Evolutionary conservation across 2,888 invertebrate genomes (phyloP).

Genomic region (Artemia sp.): DNA sequence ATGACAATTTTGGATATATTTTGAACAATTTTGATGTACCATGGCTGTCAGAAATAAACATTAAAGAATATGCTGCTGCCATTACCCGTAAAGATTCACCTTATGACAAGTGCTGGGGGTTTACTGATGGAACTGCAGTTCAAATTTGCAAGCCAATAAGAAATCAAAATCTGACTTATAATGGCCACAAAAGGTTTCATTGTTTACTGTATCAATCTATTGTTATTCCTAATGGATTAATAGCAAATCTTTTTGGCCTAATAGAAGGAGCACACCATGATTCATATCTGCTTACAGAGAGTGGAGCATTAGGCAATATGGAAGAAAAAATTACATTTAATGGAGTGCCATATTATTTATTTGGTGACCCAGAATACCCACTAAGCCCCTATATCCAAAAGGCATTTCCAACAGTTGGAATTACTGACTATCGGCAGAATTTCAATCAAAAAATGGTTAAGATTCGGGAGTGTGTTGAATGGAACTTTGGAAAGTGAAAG

Average conservation of each 20-base stretch:
- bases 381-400: background rate
- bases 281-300: conserved; percentile 22
- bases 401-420: conserved; percentile 1
- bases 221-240: conserved; percentile 23
- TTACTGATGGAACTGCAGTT: conserved; percentile 13
- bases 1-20: background rate
- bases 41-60: background rate
- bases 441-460: conserved; percentile 24
- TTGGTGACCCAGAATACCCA: conserved; percentile 16
- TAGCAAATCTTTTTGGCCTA: conserved; percentile 22
- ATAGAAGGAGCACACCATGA: conserved; percentile 23
- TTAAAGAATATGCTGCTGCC: background rate
- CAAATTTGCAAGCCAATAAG: background rate
- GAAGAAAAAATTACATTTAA: background rate
- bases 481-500: conserved; percentile 23
- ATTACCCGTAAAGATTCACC: background rate
- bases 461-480: conserved; percentile 23
- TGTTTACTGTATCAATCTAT: conserved; percentile 17
- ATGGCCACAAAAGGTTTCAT: conserved; percentile 21
- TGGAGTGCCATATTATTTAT: conserved; percentile 18
- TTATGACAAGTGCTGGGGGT: background rate
- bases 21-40: conserved; percentile 6
- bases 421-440: conserved; percentile 17
- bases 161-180: conserved; percentile 3
- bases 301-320: conserved; percentile 17